Conservation (phyloP, 2,797 vertebrate genomes). For the Microctenopoma lineatum region DNA sequence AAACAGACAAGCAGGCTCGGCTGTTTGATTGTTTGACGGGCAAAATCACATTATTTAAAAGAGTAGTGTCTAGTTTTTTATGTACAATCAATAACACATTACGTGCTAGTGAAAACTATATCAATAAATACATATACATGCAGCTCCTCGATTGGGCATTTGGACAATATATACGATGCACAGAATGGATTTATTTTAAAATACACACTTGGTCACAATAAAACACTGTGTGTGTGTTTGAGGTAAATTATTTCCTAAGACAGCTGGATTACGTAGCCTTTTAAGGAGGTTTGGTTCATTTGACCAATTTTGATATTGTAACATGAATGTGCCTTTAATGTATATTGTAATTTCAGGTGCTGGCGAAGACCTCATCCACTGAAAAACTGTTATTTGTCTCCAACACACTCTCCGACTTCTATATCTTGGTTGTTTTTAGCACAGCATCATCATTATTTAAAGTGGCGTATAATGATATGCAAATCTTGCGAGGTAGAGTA, state of each 20-base stretch:
- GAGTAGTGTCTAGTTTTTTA: constrained; percentile 1
- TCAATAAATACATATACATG: constrained; percentile 6
- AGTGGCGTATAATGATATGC: constrained; percentile 13
- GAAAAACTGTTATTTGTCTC: too few species aligned
- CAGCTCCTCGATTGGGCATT: neutral
- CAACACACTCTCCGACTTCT: constrained; percentile 4
- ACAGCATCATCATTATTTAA: neutral
- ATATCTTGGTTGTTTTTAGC: neutral
- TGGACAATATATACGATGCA: neutral
- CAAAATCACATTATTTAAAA: constrained; percentile 27
- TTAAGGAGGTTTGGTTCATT: too few species aligned
- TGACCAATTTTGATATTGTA: too few species aligned
- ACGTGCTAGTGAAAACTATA: constrained; percentile 19
- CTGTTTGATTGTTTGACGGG: too few species aligned
- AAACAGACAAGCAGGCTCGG: constrained; percentile 14
- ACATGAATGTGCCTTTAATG: too few species aligned
- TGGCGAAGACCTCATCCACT: too few species aligned
- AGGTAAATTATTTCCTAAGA: too few species aligned
- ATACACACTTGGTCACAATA: too few species aligned
- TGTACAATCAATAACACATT: constrained; percentile 30
- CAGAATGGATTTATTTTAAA: too few species aligned
- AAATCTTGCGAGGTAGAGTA: constrained; percentile 15
- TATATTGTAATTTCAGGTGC: too few species aligned
- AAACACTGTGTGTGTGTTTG: too few species aligned
- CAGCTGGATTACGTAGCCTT: neutral